Evolutionary conservation across 2,888 invertebrate species (phyloP), one percentile per base, ranked within the genome.

Genomic region (Alsophila aescularia): DNA sequence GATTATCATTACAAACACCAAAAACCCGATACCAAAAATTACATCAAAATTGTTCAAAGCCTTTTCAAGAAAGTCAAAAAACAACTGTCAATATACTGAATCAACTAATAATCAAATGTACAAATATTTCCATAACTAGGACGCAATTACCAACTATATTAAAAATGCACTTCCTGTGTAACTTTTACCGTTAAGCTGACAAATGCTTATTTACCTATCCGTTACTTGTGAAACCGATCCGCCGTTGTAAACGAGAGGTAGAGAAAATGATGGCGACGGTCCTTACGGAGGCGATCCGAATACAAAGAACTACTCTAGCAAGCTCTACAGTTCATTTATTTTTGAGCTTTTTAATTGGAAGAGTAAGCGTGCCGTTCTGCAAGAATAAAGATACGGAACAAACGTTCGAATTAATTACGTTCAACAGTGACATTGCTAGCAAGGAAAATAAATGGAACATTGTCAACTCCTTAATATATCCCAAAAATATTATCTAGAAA

Each of bases 181-280:
- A n/a, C n/a, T n/a, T n/a, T n/a, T n/a, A n/a, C n/a, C n/a, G n/a
- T 24, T 24, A 7, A 24, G 1, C n/a, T n/a, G 10, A 10, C n/a
- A 16, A 2, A 15, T 18, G 2, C 2, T 4, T 6, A 5, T 32
- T n/a, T n/a, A n/a, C n/a, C n/a, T 39, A 37, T 2, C 18, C 12
- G 27, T 24, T 8, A 27, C 0, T 24, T 39, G 52, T 37, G 10
- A 27, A 36, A 45, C 45, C 16, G 13, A 12, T 16, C n/a, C 31
- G 3, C 13, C 52, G 60, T 48, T 62, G 58, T 62, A 67, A 74
- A 63, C 66, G 62, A 63, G 62, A 66, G 58, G 59, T 66, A 59
- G 55, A 64, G 61, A 52, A 61, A 66, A 64, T 65, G 66, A 70
- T 61, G 52, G 49, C 62, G 58, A 72, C 64, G 62, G 52, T 54